Evolutionary conservation across 2,113 vertebrate species (phyloP), one percentile per base, ranked within the genome.

Genomic region (Osmerus mordax): DNA sequence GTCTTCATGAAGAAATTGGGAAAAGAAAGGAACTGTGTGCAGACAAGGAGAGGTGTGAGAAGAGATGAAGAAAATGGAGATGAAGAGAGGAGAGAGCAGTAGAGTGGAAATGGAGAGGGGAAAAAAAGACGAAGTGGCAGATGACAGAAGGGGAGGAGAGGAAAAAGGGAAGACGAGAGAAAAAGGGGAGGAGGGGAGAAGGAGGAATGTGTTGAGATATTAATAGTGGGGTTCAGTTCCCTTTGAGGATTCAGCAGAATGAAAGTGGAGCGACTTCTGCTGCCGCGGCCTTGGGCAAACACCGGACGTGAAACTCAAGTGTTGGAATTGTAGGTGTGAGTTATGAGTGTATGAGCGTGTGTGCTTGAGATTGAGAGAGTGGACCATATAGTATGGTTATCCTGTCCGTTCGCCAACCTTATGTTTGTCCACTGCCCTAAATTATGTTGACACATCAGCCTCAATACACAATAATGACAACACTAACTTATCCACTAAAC

Each of bases 251-350:
- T 53, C 54, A 67, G 36, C 9, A 75, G 21, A 23, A 60, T 3
- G 41, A 47, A 60, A 60, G 41, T 14, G 1, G 47, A 52, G 21
- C 21, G 11, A 14, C 29, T 18, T 70, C 62, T 62, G 53, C 41
- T 47, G 41, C 9, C 7, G 41, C 9, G 2, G 41, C 41, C 41
- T 47, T 47, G 41, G 41, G 7, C 9, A 47, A 47, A 47, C 41
- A 47, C 9, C 41, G 9, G 9, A 47, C 41, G 41, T 47, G 8
- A 47, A 47, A 47, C 41, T 47, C 1, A 9, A 12, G 41, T 69
- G 51, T 77, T 72, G 65, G n/a, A 3, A 29, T 71, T 56, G 25
- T 71, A 21, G 25, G 60, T 62, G 15, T 62, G 60, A 25, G 6
- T 36, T 28, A 25, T 62, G 21, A 25, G 23, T 52, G 55, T 52